Evolutionary conservation across 2,113 vertebrate genomes (phyloP).

Genomic region (Leucopternis melanops): DNA sequence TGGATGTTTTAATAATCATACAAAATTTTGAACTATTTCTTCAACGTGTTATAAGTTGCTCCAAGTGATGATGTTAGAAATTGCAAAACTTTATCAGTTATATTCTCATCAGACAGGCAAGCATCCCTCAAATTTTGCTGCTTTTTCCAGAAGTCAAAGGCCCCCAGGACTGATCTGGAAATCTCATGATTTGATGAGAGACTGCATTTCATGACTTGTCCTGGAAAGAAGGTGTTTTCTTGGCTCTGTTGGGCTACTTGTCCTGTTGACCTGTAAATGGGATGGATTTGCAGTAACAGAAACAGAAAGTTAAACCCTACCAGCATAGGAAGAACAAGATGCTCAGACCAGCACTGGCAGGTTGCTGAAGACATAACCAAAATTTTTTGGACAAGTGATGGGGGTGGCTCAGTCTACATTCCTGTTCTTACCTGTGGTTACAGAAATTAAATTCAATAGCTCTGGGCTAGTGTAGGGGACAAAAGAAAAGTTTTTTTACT

Average conservation of each 20-base stretch:
- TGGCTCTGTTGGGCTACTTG: not conserved
- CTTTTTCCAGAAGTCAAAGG: not conserved
- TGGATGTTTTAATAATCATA: not conserved
- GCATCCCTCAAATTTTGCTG: not conserved
- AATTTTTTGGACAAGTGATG: not conserved
- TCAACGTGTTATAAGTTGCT: not conserved
- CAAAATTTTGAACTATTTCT: not conserved
- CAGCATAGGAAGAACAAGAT: not conserved
- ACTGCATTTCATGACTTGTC: not conserved
- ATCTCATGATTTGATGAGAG: not conserved
- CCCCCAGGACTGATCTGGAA: not conserved
- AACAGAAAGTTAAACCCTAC: not conserved
- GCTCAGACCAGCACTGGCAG: not conserved
- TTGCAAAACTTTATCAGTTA: not conserved
- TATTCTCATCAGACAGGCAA: not conserved
- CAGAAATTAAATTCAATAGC: not conserved
- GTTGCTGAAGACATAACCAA: not conserved
- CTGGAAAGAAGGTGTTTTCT: not conserved
- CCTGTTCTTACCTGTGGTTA: not conserved
- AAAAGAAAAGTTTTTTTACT: not conserved
- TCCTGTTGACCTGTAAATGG: not conserved
- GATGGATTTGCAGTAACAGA: not conserved
- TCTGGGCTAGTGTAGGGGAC: not conserved
- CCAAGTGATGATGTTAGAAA: not conserved
- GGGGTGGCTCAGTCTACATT: not conserved